Evolutionary conservation across 2,113 vertebrate genomes (phyloP).

Genomic region (Salvelinus fontinalis): DNA sequence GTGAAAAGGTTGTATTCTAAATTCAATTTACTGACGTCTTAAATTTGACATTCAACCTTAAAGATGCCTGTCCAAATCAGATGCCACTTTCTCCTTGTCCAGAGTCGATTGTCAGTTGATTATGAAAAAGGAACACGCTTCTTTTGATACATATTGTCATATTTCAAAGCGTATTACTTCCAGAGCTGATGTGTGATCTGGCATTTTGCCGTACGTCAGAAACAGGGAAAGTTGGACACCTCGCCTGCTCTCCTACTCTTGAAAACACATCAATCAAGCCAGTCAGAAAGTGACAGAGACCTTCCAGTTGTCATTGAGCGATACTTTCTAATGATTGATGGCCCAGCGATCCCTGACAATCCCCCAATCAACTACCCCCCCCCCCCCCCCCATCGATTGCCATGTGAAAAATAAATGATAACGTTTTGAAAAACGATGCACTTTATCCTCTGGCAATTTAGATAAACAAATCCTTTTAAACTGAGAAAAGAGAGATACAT

Average conservation of each 20-base stretch:
- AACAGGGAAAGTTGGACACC: slow-evolving; percentile 40
- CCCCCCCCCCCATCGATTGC: slow-evolving; percentile 55
- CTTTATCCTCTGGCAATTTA: slow-evolving; percentile 62
- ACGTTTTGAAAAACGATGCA: slow-evolving; percentile 60
- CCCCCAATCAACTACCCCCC: neutral
- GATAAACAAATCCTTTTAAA: slow-evolving; percentile 59
- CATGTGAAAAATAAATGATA: slow-evolving; percentile 58
- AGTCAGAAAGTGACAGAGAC: slow-evolving; percentile 67
- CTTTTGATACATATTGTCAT: slow-evolving; percentile 27
- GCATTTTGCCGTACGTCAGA: slow-evolving; percentile 36
- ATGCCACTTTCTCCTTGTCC: neutral
- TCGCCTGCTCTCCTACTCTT: slow-evolving; percentile 50
- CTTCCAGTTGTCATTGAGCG: slow-evolving; percentile 67
- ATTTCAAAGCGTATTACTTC: slow-evolving; percentile 29
- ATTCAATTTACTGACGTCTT: too few relatives aligned
- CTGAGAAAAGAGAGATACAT: slow-evolving; percentile 25
- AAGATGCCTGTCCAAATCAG: neutral
- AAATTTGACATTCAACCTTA: neutral
- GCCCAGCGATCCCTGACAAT: slow-evolving; percentile 29
- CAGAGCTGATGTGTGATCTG: slow-evolving; percentile 51
- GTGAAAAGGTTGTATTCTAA: neutral
- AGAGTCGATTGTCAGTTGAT: neutral
- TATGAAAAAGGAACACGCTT: neutral
- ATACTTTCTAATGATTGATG: slow-evolving; percentile 71
- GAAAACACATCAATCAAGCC: slow-evolving; percentile 76